Evolutionary conservation across 2,113 vertebrate species (phyloP).

Genomic region (Pseudorasbora parva): DNA sequence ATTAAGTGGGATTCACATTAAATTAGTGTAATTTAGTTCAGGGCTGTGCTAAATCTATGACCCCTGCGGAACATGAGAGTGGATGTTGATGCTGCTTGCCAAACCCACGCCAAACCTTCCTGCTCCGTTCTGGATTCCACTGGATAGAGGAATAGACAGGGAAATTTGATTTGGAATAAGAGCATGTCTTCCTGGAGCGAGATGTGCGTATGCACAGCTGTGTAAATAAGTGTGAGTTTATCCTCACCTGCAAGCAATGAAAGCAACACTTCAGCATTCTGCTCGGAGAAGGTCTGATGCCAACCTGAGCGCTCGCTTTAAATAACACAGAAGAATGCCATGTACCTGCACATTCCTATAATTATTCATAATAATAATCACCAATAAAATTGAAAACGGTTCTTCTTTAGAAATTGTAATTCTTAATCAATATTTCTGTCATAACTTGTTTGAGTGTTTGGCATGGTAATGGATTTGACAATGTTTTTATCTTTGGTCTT

Average conservation of each 20-base stretch:
- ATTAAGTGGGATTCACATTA: not conserved
- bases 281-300: not conserved
- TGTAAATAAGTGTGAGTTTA: conserved; percentile 4
- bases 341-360: not conserved
- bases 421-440: not conserved
- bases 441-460: too few relatives aligned
- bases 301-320: not conserved
- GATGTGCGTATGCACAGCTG: not conserved
- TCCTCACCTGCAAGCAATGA: conserved; percentile 17
- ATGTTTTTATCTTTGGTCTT: too few relatives aligned
- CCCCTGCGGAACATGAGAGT: not conserved
- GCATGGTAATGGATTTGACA: too few relatives aligned
- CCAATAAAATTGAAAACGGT: not conserved
- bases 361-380: not conserved
- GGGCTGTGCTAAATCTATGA: not conserved
- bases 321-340: not conserved
- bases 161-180: conserved; percentile 27
- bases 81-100: not conserved
- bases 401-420: not conserved
- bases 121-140: not conserved
- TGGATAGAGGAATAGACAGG: not conserved
- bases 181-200: conserved; percentile 3
- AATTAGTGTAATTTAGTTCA: conserved; percentile 8
- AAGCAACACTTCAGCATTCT: conserved; percentile 20
- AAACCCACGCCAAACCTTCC: not conserved